Evolutionary conservation across 1,140 invertebrate genomes (phyloP).

Genomic region (Eriosoma lanigerum): DNA sequence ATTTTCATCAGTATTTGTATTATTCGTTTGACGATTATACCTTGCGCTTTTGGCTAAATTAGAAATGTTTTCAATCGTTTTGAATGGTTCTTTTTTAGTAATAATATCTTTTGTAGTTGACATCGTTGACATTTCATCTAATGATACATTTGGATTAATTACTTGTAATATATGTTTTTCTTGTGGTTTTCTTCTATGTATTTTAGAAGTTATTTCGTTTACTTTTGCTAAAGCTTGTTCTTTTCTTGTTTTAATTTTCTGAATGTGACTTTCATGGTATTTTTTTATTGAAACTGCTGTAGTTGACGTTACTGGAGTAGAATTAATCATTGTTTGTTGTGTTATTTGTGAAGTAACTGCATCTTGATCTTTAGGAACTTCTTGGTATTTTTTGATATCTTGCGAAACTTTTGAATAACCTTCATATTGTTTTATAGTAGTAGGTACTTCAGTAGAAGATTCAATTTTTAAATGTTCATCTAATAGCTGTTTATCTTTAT

Average conservation of each 20-base stretch:
- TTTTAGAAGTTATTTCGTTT: slow-evolving; percentile 1
- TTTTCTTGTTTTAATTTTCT: slow-evolving; percentile 32
- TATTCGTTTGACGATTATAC: slow-evolving; percentile 30
- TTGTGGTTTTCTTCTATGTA: not conserved
- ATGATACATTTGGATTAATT: not conserved
- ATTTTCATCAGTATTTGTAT: not conserved
- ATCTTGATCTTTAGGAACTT: not conserved
- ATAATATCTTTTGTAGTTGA: not conserved
- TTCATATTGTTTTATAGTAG: not conserved
- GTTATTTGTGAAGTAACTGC: not conserved
- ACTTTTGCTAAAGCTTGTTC: slow-evolving; percentile 37
- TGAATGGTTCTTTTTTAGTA: not conserved
- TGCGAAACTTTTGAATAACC: not conserved
- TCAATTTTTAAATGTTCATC: not conserved
- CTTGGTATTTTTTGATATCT: not conserved
- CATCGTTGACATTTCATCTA: not conserved
- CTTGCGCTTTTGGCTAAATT: not conserved
- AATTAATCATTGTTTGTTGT: not conserved
- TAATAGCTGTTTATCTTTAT: not conserved
- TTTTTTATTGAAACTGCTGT: not conserved
- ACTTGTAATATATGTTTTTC: not conserved
- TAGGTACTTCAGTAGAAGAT: not conserved
- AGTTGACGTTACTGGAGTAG: not conserved
- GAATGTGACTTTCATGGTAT: not conserved
- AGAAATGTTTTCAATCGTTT: too few species aligned